A percentile compares a stretch with the other conserved stretches of the same genome.
phyloP scores from a whole-genome alignment of 2,888 invertebrate genomes.

The Pollenia labialis region DNA sequence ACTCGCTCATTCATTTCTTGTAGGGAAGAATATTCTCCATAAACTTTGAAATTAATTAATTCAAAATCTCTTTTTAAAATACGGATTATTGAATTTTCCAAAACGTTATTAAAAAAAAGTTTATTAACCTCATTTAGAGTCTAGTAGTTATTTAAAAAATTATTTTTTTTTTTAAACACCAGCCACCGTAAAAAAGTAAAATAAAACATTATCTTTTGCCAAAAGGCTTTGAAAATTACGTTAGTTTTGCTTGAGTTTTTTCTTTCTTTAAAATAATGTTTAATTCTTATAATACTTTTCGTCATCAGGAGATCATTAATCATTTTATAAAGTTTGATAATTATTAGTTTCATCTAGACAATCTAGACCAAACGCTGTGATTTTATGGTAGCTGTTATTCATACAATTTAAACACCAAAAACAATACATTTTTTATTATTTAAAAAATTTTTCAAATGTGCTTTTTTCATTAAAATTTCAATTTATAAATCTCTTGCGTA shows the following conservation, averaged over 20 bases:
- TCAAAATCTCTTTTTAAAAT: background rate
- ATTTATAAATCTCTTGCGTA: too few relatives aligned
- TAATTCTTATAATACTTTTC: conserved; percentile 21
- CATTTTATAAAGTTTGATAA: conserved; percentile 60
- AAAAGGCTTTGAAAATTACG: conserved; percentile 56
- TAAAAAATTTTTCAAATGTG: too few relatives aligned
- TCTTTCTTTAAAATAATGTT: conserved; percentile 1
- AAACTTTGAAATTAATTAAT: too few relatives aligned
- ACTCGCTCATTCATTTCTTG: too few relatives aligned
- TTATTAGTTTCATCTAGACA: conserved; percentile 55
- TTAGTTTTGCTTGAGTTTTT: conserved; percentile 46
- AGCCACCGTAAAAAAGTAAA: background rate
- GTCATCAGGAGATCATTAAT: conserved; percentile 63
- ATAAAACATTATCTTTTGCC: conserved; percentile 30
- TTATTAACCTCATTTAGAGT: conserved; percentile 55
- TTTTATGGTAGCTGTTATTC: conserved; percentile 59
- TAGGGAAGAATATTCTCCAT: too few relatives aligned
- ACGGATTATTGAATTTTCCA: background rate
- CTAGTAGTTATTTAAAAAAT: background rate
- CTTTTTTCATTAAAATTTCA: too few relatives aligned
- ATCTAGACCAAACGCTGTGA: conserved; percentile 53
- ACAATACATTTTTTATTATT: background rate
- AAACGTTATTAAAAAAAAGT: conserved; percentile 33
- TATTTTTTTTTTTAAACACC: conserved; percentile 14
- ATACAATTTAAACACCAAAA: conserved; percentile 37